Evolutionary conservation across 2,113 vertebrate genomes (phyloP).

Genomic region (Alligator sinensis): DNA sequence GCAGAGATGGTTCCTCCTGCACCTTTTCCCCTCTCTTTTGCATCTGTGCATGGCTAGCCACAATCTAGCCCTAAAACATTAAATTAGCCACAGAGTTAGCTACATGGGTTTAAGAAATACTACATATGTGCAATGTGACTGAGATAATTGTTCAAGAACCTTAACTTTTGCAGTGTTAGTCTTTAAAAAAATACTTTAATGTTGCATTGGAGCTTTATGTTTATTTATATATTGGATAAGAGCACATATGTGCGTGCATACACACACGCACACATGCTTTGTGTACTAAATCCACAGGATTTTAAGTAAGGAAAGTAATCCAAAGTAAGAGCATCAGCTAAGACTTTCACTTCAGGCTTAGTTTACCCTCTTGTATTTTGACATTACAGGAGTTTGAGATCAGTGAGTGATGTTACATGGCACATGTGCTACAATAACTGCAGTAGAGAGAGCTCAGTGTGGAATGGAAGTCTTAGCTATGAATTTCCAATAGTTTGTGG

Average conservation of each 20-base stretch:
- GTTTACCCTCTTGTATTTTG: slow-evolving; percentile 40
- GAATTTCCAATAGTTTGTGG: slow-evolving; percentile 42
- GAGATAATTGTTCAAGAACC: background rate
- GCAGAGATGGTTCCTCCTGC: background rate
- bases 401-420: background rate
- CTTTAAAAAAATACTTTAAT: background rate
- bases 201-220: background rate
- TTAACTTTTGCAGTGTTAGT: background rate
- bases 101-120: background rate
- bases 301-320: slow-evolving; percentile 48
- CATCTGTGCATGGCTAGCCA: background rate
- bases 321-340: slow-evolving; percentile 45
- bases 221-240: background rate
- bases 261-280: accelerated
- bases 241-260: background rate
- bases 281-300: slow-evolving; percentile 1
- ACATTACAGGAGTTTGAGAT: slow-evolving; percentile 28
- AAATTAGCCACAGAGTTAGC: background rate
- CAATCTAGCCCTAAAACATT: background rate
- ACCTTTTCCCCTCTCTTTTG: background rate
- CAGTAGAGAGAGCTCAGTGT: slow-evolving; percentile 21
- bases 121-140: background rate
- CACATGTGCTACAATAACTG: background rate
- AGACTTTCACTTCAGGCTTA: slow-evolving; percentile 42
- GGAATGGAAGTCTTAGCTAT: background rate